A percentile compares a stretch with the other conserved stretches of the same genome.
These are phyloP conservation scores for Hermaeophaga mercurialis DNA, from an alignment of 2,888 invertebrate species.

Conservation along the genomic window DNA sequence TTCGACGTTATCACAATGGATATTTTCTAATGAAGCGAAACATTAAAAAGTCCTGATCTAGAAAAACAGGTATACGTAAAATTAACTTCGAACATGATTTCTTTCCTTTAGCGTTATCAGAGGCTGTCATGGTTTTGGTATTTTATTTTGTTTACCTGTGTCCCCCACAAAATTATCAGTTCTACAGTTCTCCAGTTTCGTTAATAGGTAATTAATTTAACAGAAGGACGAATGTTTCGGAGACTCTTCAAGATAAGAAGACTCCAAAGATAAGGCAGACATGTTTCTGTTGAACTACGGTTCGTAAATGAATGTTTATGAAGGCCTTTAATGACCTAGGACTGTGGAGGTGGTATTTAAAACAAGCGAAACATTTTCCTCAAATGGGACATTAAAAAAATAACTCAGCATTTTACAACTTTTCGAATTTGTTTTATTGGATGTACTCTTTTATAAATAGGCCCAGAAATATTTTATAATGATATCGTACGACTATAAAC, in stretches of 20 bases:
- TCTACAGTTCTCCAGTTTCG: slow-evolving; percentile 37
- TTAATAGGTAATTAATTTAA: slow-evolving; percentile 44
- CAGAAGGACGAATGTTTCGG: slow-evolving; percentile 41
- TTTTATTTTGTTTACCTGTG: slow-evolving; percentile 37
- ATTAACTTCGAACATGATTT: slow-evolving; percentile 25
- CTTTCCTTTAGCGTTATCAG: slow-evolving; percentile 26
- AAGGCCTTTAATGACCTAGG: slow-evolving; percentile 32
- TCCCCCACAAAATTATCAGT: slow-evolving; percentile 37
- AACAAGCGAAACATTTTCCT: slow-evolving; percentile 18
- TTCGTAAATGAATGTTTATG: slow-evolving; percentile 38
- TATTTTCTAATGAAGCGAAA: too few relatives aligned
- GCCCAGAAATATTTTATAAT: too few relatives aligned
- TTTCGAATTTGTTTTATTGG: slow-evolving; percentile 1
- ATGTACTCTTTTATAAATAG: neutral
- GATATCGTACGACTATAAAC: too few relatives aligned
- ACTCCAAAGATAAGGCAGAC: slow-evolving; percentile 36
- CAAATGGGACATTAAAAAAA: slow-evolving; percentile 11
- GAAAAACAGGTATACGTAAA: slow-evolving; percentile 21
- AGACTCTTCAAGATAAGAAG: slow-evolving; percentile 38
- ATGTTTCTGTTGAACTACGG: slow-evolving; percentile 35
- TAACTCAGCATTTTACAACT: slow-evolving; percentile 2
- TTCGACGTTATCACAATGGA: too few relatives aligned
- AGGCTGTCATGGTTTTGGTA: slow-evolving; percentile 27
- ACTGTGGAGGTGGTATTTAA: slow-evolving; percentile 13
- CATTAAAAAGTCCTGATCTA: too few relatives aligned